Base-by-base conservation (phyloP, 2,113 vertebrate species). In the Chloebia gouldiae region DNA sequence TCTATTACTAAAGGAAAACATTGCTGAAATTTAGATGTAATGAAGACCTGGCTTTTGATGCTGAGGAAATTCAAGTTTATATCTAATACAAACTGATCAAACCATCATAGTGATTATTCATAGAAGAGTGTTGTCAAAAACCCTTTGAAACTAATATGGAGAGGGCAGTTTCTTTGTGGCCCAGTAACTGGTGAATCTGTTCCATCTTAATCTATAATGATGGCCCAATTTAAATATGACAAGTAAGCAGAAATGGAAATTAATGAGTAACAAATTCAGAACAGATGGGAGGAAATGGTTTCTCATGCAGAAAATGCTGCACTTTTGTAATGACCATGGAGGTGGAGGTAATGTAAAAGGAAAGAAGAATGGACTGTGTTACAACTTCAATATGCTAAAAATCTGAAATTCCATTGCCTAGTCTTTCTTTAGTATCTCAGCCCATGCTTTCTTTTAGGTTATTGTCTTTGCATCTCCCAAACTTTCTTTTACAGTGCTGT, bases 231-330 rank as follows among this genome's bases (percentile, higher is more conserved):
- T 93, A 86, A 90, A 93, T 33, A 75, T 0, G 21, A 77, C 65
- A 90, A 69, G 40, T 60, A 76, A 87, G n/a, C 33, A 77, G 40
- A 93, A 95, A 95, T 95, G 63, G 40, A 79, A 93, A 97, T 86
- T 78, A 93, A 96, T 50, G 76, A 79, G 80, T 73, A 94, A 72
- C 9, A 81, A 78, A 83, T 79, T 89, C 2, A 0, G 37, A 91
- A 89, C 76, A 89, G 68, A 56, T 72, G 60, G n/a, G 53, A 93
- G 56, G 35, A 76, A 57, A 78, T 16, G 65, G 18, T 49, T 89
- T 84, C 64, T 73, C 68, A 86, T n/a, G 57, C 44, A 76, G 56
- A 93, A 95, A 91, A 92, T 61, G 35, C 23, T 53, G 68, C 64
- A 31, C 14, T 73, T 65, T 60, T 81, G 4, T 77, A 71, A 63